A percentile compares a stretch with the other conserved stretches of the same genome.
Evolutionary conservation across 2,797 vertebrate genomes (phyloP).

Genomic region (Tapirus indicus): DNA sequence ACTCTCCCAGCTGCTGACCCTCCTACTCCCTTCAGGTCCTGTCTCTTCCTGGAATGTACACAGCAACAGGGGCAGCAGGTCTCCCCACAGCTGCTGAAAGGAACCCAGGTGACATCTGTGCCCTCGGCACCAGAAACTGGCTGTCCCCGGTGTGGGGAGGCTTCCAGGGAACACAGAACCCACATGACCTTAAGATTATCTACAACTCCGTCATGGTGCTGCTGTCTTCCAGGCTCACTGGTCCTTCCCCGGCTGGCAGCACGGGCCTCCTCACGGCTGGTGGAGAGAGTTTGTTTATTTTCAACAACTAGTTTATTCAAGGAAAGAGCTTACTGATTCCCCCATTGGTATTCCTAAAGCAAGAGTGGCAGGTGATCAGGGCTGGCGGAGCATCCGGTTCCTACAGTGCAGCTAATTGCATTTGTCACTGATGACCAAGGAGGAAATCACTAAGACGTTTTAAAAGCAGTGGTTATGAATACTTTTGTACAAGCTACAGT

Average conservation of each 20-base stretch:
- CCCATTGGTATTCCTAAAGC: background rate
- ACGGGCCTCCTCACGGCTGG: background rate
- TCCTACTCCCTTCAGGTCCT: background rate
- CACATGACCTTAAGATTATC: constrained; percentile 44
- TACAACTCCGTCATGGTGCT: constrained; percentile 71
- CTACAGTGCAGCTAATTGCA: background rate
- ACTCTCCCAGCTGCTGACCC: background rate
- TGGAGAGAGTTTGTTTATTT: background rate
- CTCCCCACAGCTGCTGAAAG: background rate
- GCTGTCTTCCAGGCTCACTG: constrained; percentile 45
- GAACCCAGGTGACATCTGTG: background rate
- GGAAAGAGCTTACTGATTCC: background rate
- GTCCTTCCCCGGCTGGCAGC: background rate
- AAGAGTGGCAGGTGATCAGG: background rate
- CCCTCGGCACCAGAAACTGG: background rate
- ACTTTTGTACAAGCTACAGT: background rate
- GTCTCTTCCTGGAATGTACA: background rate
- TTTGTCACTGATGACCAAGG: constrained; percentile 6
- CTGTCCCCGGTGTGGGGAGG: background rate
- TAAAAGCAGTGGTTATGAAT: background rate
- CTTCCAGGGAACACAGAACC: constrained; percentile 29
- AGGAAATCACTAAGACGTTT: background rate
- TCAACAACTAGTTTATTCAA: constrained; percentile 42
- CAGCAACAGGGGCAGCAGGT: background rate
- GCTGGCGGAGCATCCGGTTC: background rate